Conservation (phyloP, 2,113 vertebrate species). For the Dromaius novaehollandiae region DNA sequence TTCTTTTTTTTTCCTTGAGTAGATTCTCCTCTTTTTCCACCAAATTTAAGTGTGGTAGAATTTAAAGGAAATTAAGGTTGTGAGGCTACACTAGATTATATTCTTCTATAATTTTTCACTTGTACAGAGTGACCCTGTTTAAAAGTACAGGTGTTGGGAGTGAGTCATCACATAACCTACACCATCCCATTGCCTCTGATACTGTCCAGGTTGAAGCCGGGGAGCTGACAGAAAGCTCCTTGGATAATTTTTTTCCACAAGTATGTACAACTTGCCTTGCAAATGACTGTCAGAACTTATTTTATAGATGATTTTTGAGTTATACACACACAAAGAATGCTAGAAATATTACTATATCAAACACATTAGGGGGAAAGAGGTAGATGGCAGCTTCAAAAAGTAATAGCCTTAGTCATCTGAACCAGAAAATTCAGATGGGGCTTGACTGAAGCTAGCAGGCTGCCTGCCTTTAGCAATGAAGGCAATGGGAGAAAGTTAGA, state of each 20-base stretch:
- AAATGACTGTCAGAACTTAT: background rate
- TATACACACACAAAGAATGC: background rate
- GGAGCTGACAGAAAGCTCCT: background rate
- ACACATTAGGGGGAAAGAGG: background rate
- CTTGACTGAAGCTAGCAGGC: background rate
- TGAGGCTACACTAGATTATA: background rate
- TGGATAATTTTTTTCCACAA: background rate
- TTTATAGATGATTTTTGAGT: background rate
- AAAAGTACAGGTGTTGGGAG: background rate
- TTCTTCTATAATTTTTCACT: background rate
- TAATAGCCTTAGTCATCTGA: background rate
- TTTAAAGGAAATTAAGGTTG: background rate
- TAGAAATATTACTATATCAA: background rate
- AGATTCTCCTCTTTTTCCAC: background rate
- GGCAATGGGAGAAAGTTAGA: background rate
- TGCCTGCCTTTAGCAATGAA: background rate
- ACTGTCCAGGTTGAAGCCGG: background rate
- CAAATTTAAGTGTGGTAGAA: background rate
- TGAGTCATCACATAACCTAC: background rate
- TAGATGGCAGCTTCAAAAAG: background rate
- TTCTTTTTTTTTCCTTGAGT: background rate
- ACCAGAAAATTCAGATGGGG: background rate
- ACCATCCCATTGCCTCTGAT: background rate
- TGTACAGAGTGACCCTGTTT: background rate
- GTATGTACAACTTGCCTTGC: background rate